A percentile compares a stretch with the other conserved stretches of the same genome.
Conservation (phyloP, 2,113 vertebrate genomes). For the mouse (Mus musculus) region DNA sequence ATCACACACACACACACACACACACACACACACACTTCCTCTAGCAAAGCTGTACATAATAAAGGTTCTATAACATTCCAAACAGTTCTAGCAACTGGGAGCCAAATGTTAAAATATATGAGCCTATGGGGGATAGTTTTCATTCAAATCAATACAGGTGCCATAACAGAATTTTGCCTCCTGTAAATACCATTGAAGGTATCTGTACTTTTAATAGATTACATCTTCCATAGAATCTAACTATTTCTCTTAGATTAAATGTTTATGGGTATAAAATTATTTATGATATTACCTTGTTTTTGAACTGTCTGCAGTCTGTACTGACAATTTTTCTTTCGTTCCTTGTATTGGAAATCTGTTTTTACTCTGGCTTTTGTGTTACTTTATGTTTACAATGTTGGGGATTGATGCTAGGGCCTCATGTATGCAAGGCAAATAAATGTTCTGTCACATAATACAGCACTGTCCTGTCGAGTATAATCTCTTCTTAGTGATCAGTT, state of each 20-base stretch:
- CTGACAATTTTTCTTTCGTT: neutral
- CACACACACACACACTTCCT: neutral
- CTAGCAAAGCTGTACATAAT: neutral
- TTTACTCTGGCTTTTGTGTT: neutral
- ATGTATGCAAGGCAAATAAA: neutral
- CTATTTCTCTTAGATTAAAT: constrained; percentile 25
- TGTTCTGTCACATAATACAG: neutral
- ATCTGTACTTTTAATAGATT: neutral
- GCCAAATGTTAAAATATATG: too few relatives aligned
- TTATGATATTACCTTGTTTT: neutral
- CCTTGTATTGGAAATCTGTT: constrained; percentile 25
- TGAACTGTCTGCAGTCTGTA: neutral
- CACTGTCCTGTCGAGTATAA: neutral
- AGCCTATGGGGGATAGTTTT: neutral
- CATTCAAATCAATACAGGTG: neutral
- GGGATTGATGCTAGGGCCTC: neutral
- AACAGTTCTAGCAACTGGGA: neutral
- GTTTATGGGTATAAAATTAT: constrained; percentile 2
- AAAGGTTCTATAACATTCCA: neutral
- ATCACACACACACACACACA: neutral
- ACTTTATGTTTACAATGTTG: neutral
- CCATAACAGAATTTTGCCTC: neutral
- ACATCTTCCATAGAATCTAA: neutral
- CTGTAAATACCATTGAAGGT: neutral
- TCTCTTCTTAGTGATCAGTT: constrained; percentile 13